Percentiles rank a stretch among this genome's conserved stretches.
These are phyloP conservation scores for Helicoverpa zea DNA, from an alignment of 1,140 invertebrate genomes.

Conservation along the genomic window DNA sequence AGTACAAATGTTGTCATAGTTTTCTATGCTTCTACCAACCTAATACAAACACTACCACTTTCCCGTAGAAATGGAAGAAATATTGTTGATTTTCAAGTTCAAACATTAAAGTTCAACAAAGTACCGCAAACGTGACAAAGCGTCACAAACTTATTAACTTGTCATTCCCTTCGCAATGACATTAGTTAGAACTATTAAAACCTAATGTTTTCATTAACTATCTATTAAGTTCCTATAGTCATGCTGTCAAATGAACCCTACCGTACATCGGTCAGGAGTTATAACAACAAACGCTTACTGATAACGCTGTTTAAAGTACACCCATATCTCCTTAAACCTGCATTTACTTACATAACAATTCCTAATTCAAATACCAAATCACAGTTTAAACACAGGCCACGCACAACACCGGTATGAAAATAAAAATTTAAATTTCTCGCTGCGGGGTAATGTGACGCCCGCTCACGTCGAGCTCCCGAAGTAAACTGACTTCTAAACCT, in stretches of 20 bases:
- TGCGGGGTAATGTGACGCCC: neutral
- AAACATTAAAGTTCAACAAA: constrained; percentile 18
- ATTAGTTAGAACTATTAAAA: constrained; percentile 2
- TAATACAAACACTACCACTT: too few relatives aligned
- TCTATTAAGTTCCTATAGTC: too few relatives aligned
- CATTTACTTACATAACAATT: neutral
- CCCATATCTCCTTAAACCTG: constrained; percentile 2
- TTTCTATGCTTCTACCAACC: too few relatives aligned
- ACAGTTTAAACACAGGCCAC: neutral
- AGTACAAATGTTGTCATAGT: too few relatives aligned
- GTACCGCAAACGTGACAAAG: neutral
- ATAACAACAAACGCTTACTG: neutral
- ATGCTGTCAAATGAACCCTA: neutral
- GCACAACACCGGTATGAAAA: neutral
- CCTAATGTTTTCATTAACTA: constrained; percentile 11
- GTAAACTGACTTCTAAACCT: neutral
- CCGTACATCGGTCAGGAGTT: constrained; percentile 1
- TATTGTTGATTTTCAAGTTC: neutral
- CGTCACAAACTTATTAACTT: constrained; percentile 5
- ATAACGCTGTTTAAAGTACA: neutral
- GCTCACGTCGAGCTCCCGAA: neutral
- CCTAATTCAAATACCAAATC: constrained; percentile 18
- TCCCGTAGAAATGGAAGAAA: neutral
- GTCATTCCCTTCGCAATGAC: constrained; percentile 8
- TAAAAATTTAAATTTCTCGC: neutral